Conservation (phyloP, 1,140 invertebrate species). For the Drosophila kanapiae region DNA sequence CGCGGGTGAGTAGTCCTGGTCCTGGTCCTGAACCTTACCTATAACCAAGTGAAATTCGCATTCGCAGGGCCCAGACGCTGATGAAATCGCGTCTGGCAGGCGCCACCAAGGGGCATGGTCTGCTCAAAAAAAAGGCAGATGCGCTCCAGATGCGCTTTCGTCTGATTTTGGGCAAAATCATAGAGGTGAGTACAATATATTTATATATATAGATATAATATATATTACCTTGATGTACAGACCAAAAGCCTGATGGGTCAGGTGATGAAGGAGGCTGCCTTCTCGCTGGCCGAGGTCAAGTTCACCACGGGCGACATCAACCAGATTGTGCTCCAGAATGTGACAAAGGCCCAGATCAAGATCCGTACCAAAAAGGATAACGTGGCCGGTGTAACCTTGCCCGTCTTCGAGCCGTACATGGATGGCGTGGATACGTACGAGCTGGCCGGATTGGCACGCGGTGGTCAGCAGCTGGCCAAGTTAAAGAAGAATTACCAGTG, state of each 20-base stretch:
- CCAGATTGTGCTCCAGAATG: slow-evolving; percentile 99
- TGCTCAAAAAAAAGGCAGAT: slow-evolving; percentile 99
- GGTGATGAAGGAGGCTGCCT: slow-evolving; percentile 99
- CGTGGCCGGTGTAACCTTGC: slow-evolving; percentile 98
- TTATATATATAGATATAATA: neutral
- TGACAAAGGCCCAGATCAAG: slow-evolving; percentile 99
- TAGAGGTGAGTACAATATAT: slow-evolving; percentile 90
- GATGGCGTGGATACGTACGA: slow-evolving; percentile 98
- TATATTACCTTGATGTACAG: slow-evolving; percentile 13
- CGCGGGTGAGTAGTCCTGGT: slow-evolving; percentile 94
- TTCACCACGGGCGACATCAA: slow-evolving; percentile 99
- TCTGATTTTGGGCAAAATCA: slow-evolving; percentile 98
- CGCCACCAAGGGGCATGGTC: slow-evolving; percentile 98
- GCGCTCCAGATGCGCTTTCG: slow-evolving; percentile 99
- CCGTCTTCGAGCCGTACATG: slow-evolving; percentile 97
- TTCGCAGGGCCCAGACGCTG: slow-evolving; percentile 90
- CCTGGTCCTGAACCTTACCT: neutral
- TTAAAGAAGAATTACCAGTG: slow-evolving; percentile 98
- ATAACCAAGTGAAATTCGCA: too few species aligned
- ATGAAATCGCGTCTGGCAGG: slow-evolving; percentile 96
- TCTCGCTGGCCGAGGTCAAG: slow-evolving; percentile 99
- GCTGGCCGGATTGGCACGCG: slow-evolving; percentile 95
- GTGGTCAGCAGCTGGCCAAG: slow-evolving; percentile 97
- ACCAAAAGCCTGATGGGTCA: slow-evolving; percentile 99
- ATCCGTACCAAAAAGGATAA: slow-evolving; percentile 99